A percentile compares a stretch with the other conserved stretches of the same genome.
These are phyloP conservation scores for Trachelus troglodyta DNA, from an alignment of 2,888 invertebrate genomes.

Conservation along the genomic window DNA sequence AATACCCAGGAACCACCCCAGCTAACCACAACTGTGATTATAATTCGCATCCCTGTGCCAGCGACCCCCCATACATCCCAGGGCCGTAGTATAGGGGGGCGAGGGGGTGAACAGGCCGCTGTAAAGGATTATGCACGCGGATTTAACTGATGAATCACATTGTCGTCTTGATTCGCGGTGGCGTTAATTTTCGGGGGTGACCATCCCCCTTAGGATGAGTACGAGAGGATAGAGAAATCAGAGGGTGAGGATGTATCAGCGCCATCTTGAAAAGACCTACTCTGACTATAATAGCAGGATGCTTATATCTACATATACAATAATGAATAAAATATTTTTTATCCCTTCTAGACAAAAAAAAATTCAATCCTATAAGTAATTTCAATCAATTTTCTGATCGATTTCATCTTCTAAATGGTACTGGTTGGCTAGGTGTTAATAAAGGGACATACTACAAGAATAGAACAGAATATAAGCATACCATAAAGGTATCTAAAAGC, in stretches of 20 bases:
- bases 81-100: slow-evolving; percentile 27
- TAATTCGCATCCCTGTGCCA: slow-evolving; percentile 59
- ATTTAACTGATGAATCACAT: slow-evolving; percentile 68
- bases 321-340: neutral
- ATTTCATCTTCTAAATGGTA: neutral
- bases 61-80: slow-evolving; percentile 28
- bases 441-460: neutral
- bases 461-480: neutral
- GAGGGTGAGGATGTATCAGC: neutral
- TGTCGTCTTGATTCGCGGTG: slow-evolving; percentile 67
- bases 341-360: neutral
- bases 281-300: neutral
- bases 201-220: neutral
- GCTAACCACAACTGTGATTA: slow-evolving; percentile 66
- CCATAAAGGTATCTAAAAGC: slow-evolving; percentile 14
- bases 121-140: slow-evolving; percentile 67
- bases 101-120: slow-evolving; percentile 50
- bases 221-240: neutral
- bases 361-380: neutral
- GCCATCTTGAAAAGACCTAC: neutral
- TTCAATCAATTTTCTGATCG: neutral
- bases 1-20: slow-evolving; percentile 41
- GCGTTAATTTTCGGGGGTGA: slow-evolving; percentile 61
- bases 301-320: neutral
- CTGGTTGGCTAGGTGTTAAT: neutral